Conservation (phyloP, 1,140 invertebrate genomes). For the Whitmania pigra region DNA sequence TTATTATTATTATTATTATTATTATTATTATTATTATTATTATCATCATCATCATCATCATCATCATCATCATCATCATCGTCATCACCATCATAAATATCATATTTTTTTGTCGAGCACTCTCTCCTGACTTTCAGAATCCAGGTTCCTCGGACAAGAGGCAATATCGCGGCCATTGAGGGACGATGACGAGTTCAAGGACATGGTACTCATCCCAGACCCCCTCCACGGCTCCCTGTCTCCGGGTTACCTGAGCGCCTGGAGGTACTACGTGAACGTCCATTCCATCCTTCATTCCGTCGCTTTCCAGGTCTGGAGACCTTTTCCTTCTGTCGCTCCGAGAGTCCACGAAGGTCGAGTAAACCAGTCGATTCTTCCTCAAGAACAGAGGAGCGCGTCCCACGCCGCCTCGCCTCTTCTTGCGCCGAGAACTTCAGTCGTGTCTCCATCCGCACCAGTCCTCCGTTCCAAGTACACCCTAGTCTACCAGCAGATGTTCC, state of each 20-base stretch:
- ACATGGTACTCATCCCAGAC: slow-evolving; percentile 21
- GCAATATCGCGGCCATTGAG: slow-evolving; percentile 18
- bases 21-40: too few species aligned
- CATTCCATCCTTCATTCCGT: slow-evolving; percentile 20
- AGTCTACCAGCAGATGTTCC: slow-evolving; percentile 17
- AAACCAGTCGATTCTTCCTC: too few species aligned
- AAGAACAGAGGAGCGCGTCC: not conserved
- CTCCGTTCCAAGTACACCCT: slow-evolving; percentile 14
- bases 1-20: too few species aligned
- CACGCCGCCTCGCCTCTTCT: not conserved
- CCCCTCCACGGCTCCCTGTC: slow-evolving; percentile 19
- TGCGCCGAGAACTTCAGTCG: not conserved
- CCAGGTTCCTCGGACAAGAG: slow-evolving; percentile 23
- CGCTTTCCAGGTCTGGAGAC: slow-evolving; percentile 15
- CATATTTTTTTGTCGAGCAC: not conserved
- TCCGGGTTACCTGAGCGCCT: slow-evolving; percentile 13
- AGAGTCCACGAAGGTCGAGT: too few species aligned
- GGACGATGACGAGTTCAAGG: slow-evolving; percentile 13
- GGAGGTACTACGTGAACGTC: slow-evolving; percentile 23
- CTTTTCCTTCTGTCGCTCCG: not conserved
- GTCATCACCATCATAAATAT: too few species aligned
- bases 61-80: too few species aligned
- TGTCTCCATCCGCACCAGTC: too few species aligned
- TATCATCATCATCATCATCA: too few species aligned
- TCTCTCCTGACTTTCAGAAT: slow-evolving; percentile 14